Evolutionary conservation across 2,797 vertebrate genomes (phyloP), one percentile per base, ranked within the genome.

Genomic region (Lagocephalus sceleratus): DNA sequence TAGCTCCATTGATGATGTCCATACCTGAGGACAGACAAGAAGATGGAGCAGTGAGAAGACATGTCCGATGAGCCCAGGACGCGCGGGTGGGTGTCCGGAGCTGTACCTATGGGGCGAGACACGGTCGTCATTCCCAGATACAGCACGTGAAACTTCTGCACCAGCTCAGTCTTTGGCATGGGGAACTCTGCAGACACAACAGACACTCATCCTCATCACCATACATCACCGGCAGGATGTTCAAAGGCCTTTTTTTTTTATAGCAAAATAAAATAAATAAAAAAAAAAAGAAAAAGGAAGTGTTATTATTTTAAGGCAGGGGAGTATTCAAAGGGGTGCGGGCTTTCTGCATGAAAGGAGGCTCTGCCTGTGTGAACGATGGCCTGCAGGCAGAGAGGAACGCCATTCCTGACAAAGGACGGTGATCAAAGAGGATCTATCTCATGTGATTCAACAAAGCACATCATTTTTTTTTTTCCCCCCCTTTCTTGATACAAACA

Each of bases 131-230:
- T 91, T 54, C 97, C 97, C 82, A 99, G 61, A 85, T 99, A 99
- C 72, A 93, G 88, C 66, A 98, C 94, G 8, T 94, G 95, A 80
- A 98, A 99, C 85, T 94, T 97, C 90, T 99, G 97, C 35, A 99
- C 95, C 85, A 95, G 63, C 83, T 98, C 96, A 1, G 93, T 96
- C 94, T 99, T 99, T 93, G 96, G 95, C 85, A 95, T 94, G 67
- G 96, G 96, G 73, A 99, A 99, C 90, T 99, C 97, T 95, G 92
- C 90, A 91, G 73, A 82, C 81, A 68, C 57, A 78, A 75, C 21
- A 59, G 51, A 45, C 32, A 40, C 12, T 3, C 12, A 11, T 44
- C n/a, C n/a, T n/a, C 17, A 46, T 19, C 22, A 14, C 14, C 50
- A 43, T 52, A 65, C 8, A 49, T 35, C 1, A 2, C 39, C 46